phyloP scores from a whole-genome alignment of 2,113 vertebrate genomes.

The Cryptoleucopteryx plumbea region DNA sequence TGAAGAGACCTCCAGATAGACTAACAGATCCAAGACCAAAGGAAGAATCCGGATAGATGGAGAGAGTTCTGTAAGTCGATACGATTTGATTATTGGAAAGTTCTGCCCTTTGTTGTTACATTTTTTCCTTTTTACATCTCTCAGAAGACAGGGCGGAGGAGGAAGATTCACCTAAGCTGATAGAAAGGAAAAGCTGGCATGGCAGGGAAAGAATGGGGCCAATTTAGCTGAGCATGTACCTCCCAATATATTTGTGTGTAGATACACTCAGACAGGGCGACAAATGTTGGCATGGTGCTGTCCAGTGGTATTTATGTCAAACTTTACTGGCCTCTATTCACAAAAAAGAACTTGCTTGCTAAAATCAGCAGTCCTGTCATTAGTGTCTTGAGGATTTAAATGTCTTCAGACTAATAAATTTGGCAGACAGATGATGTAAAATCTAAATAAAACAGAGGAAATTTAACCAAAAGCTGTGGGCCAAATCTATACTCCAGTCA shows the following conservation, averaged over 20 bases:
- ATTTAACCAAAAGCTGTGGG: constrained; percentile 14
- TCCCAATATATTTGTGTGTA: neutral
- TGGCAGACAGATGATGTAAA: neutral
- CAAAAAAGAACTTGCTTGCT: neutral
- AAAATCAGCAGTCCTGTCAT: neutral
- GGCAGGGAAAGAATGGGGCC: neutral
- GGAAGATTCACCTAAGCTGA: neutral
- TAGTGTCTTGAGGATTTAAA: neutral
- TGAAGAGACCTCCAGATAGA: neutral
- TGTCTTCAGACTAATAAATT: neutral
- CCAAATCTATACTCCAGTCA: neutral
- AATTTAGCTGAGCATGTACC: fast-evolving
- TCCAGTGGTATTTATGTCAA: neutral
- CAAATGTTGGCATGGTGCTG: neutral
- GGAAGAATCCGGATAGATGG: neutral
- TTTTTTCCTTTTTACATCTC: neutral
- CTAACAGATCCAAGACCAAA: neutral
- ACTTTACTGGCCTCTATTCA: neutral
- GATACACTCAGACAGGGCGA: neutral
- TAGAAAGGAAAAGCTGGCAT: neutral
- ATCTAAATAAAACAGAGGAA: neutral
- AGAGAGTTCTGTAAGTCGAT: neutral
- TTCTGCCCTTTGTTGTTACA: neutral
- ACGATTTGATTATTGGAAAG: neutral
- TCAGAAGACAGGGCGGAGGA: neutral